These are phyloP conservation scores for Tuta absoluta DNA, from an alignment of 2,888 invertebrate genomes.

Conservation along the genomic window DNA sequence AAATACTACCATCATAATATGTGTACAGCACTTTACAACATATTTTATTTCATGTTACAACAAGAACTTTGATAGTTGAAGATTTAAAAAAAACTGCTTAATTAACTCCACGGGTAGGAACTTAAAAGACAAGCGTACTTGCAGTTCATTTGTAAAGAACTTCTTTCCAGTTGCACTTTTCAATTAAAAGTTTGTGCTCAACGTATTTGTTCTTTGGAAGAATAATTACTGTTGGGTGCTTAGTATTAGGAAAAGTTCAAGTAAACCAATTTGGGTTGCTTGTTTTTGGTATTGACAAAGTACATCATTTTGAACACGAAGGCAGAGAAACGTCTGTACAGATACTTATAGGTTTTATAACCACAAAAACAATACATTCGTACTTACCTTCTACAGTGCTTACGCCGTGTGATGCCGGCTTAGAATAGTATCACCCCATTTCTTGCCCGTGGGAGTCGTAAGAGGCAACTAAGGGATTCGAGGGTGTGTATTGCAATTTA, in stretches of 20 bases:
- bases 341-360: too few relatives aligned
- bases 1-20: too few relatives aligned
- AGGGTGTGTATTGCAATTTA: too few relatives aligned
- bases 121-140: constrained; percentile 15
- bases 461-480: too few relatives aligned
- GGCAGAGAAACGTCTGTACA: too few relatives aligned
- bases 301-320: background rate
- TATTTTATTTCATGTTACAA: background rate
- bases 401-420: too few relatives aligned
- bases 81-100: background rate
- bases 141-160: background rate
- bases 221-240: background rate
- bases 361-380: too few relatives aligned
- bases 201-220: constrained; percentile 4
- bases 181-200: constrained; percentile 16
- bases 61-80: background rate
- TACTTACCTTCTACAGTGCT: too few relatives aligned
- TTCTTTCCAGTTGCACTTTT: constrained; percentile 18
- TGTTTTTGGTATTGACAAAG: background rate
- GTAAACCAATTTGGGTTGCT: background rate
- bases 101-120: constrained; percentile 9
- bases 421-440: too few relatives aligned
- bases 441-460: too few relatives aligned
- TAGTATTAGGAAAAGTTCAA: background rate
- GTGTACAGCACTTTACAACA: background rate